Conservation (phyloP, 2,797 vertebrate species). For the Limosa lapponica region DNA sequence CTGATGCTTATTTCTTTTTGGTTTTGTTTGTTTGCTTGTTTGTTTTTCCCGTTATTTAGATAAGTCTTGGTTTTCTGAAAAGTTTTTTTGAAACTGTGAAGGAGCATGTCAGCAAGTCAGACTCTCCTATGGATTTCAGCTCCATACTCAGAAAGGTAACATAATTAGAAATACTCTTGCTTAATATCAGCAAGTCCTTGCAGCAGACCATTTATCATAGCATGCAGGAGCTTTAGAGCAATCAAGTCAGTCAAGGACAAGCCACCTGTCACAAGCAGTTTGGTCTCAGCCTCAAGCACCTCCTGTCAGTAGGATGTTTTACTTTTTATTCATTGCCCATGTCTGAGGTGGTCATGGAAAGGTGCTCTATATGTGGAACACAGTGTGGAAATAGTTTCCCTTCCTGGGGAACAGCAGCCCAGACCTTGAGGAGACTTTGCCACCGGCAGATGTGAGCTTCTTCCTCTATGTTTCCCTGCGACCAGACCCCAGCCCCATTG, state of each 20-base stretch:
- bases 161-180: neutral
- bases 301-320: neutral
- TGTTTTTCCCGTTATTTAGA: constrained; percentile 67
- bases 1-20: neutral
- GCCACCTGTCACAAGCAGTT: neutral
- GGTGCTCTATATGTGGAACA: neutral
- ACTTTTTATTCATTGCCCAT: neutral
- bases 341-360: neutral
- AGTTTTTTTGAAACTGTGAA: constrained; percentile 82
- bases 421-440: neutral
- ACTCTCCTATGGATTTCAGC: constrained; percentile 74
- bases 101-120: constrained; percentile 68
- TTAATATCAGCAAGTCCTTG: neutral
- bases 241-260: neutral
- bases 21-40: neutral
- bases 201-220: neutral
- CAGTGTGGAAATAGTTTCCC: neutral
- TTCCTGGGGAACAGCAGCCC: neutral
- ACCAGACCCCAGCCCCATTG: neutral
- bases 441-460: neutral
- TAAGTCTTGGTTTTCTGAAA: constrained; percentile 88
- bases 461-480: rapidly evolving
- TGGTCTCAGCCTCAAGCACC: neutral
- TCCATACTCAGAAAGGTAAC: constrained; percentile 82
- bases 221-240: neutral